These are phyloP conservation scores for Eupithecia dodoneata DNA, from an alignment of 2,888 invertebrate genomes.

Conservation along the genomic window DNA sequence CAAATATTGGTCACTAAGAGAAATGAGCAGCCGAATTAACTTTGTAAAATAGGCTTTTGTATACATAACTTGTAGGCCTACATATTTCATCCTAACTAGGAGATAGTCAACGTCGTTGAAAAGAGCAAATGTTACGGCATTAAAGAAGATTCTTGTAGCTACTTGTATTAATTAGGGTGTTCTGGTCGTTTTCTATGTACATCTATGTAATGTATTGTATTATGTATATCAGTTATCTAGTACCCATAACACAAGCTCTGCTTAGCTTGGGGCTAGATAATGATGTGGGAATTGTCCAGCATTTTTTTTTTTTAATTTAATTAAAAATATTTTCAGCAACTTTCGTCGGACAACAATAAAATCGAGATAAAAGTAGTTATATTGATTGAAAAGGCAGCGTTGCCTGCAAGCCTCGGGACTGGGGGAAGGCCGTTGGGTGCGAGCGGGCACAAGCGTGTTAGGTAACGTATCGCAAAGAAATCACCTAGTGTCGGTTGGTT, in stretches of 20 bases:
- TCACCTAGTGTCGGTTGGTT: slow-evolving; percentile 83
- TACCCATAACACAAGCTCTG: no score
- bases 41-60: background rate
- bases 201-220: no score
- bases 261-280: no score
- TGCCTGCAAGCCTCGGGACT: slow-evolving; percentile 39
- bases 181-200: no score
- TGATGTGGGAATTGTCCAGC: no score
- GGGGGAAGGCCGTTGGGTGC: slow-evolving; percentile 71
- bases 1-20: background rate
- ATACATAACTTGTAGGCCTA: background rate
- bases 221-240: no score
- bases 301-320: no score
- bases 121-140: background rate
- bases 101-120: background rate
- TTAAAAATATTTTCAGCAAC: background rate
- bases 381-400: slow-evolving; percentile 30
- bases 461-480: slow-evolving; percentile 82
- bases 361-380: background rate
- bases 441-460: slow-evolving; percentile 74
- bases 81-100: background rate
- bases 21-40: background rate
- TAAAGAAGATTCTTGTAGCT: no score
- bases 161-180: no score
- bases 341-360: background rate